Conservation (phyloP, 2,113 vertebrate species). For the Austrofundulus limnaeus region DNA sequence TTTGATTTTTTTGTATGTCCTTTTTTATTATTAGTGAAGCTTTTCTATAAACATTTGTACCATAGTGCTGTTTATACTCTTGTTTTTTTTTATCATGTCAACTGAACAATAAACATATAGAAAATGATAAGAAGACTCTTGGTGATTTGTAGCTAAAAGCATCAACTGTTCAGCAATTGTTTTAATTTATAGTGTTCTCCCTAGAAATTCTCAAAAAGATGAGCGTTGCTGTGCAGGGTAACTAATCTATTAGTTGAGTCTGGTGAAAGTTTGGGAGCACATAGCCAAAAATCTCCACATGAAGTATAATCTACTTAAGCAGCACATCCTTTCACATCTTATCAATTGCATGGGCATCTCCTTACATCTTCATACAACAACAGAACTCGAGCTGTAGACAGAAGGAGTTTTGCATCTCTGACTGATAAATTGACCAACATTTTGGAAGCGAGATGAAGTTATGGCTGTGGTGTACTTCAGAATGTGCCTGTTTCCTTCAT, state of each 20-base stretch:
- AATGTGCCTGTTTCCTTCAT: conserved; percentile 36
- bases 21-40: conserved; percentile 84
- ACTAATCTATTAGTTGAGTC: conserved; percentile 63
- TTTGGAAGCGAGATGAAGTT: conserved; percentile 5
- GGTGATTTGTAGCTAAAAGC: conserved; percentile 19
- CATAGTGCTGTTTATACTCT: conserved; percentile 78
- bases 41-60: conserved; percentile 92
- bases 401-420: conserved; percentile 22
- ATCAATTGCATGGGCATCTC: conserved; percentile 36
- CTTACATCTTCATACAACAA: conserved; percentile 10
- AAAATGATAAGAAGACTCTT: not conserved
- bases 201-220: conserved; percentile 32
- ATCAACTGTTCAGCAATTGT: too few species aligned
- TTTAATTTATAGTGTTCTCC: conserved; percentile 10
- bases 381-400: conserved; percentile 22
- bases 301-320: conserved; percentile 49
- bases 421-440: conserved; percentile 20
- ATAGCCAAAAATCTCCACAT: conserved; percentile 50
- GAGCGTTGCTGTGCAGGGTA: conserved; percentile 40
- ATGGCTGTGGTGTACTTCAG: not conserved
- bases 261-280: conserved; percentile 43
- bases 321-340: conserved; percentile 46
- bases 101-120: conserved; percentile 77
- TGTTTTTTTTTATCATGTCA: conserved; percentile 74
- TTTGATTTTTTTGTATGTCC: conserved; percentile 77